Base-by-base conservation (phyloP, 2,888 invertebrate species). In the Euclidia mi region DNA sequence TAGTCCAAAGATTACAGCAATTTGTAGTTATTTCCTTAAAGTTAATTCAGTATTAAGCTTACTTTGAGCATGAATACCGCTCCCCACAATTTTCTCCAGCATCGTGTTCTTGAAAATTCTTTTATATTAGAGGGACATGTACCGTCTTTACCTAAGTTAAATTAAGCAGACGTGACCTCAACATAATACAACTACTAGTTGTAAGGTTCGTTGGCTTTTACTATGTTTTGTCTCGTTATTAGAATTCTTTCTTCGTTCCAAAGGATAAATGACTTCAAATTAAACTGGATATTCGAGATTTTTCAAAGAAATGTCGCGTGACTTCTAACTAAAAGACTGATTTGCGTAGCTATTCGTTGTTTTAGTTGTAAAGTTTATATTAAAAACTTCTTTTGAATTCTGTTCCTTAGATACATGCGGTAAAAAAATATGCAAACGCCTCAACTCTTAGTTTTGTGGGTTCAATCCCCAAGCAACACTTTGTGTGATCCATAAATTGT, bases 161-260 rank as follows among this genome's bases (percentile, higher is more conserved):
- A 56, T 75, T 71, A 65, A 57, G 56, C 63, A 75, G 63, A 71
- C 65, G 65, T 61, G 76, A 57, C 65, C 63, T 29, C 38, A 35
- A 52, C 57, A 59, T 66, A 63, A 60, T 63, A 63, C 37, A 59
- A 58, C 49, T 61, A 65, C 55, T 74, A 66, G 65, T 56, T 61
- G 65, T 47, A 55, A 50, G 62, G 82, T 78, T 82, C 79, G 65
- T 76, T 78, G 74, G 55, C 76, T 67, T 58, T 59, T 34, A 49
- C 45, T 55, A 51, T 64, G 65, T 66, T 55, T 66, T 67, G 70
- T 52, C 49, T 34, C 45, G 53, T 68, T 56, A 76, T 80, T 75
- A 76, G 68, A 77, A 75, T 79, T 79, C 78, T 81, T 79, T 76
- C 71, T 53, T 12, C 67, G 69, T 74, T 40, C 63, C 51, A 57